Percentiles rank a stretch among this genome's conserved stretches.
These are phyloP conservation scores for Sandelia bainsii DNA, from an alignment of 2,797 vertebrate genomes.

Conservation along the genomic window DNA sequence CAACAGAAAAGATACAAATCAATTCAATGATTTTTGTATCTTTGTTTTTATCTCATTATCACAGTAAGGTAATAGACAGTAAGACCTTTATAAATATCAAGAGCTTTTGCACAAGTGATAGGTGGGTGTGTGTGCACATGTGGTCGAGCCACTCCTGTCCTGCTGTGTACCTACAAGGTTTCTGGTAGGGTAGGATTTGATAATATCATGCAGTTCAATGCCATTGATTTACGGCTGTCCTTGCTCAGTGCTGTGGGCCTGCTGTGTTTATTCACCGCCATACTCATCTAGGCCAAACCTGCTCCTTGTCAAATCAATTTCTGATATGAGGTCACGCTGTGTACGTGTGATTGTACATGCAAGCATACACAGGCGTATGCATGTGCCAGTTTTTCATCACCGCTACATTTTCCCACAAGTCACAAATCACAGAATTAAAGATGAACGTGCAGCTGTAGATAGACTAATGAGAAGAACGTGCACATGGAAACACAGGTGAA, in stretches of 20 bases:
- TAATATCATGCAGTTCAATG: slow-evolving; percentile 51
- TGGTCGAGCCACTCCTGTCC: not conserved
- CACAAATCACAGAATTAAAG: slow-evolving; percentile 47
- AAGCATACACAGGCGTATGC: not conserved
- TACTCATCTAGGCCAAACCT: slow-evolving; percentile 51
- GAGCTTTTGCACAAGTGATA: not conserved
- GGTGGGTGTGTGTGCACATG: slow-evolving; percentile 20
- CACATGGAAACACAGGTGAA: slow-evolving; percentile 46
- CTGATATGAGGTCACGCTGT: slow-evolving; percentile 8
- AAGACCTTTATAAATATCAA: not conserved
- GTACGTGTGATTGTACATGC: not conserved
- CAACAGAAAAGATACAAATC: not conserved
- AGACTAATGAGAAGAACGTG: slow-evolving; percentile 41
- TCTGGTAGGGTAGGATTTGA: slow-evolving; percentile 50
- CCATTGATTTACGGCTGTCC: slow-evolving; percentile 65
- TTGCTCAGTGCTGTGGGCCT: slow-evolving; percentile 25
- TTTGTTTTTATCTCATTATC: not conserved
- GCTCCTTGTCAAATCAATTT: slow-evolving; percentile 69
- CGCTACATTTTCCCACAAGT: slow-evolving; percentile 19
- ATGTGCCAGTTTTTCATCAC: slow-evolving; percentile 25
- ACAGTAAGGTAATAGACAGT: not conserved
- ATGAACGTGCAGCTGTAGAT: slow-evolving; percentile 46
- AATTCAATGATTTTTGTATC: not conserved
- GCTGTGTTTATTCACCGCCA: slow-evolving; percentile 46
- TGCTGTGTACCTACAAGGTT: slow-evolving; percentile 12